phyloP scores from a whole-genome alignment of 2,797 vertebrate genomes.

The Morus bassanus region DNA sequence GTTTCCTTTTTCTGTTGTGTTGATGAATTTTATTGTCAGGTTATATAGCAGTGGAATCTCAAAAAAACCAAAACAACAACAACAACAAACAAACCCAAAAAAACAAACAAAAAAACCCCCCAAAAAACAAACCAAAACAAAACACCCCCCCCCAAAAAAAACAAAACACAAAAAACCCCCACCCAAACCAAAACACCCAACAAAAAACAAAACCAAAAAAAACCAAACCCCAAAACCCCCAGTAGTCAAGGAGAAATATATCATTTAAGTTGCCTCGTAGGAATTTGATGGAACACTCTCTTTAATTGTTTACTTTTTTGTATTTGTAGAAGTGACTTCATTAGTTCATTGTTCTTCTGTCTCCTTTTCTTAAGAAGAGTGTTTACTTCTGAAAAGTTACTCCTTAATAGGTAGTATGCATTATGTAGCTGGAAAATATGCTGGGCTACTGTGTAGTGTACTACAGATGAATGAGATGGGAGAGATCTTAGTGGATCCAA shows the following conservation, averaged over 20 bases:
- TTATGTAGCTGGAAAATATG: neutral
- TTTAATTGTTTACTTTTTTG: neutral
- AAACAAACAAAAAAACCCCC: neutral
- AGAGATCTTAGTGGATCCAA: neutral
- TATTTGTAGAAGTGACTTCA: neutral
- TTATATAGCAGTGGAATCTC: neutral
- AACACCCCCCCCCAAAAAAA: too few species aligned
- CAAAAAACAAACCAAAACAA: too few species aligned
- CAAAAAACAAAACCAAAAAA: too few species aligned
- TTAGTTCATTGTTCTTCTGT: neutral
- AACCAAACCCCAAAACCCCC: too few species aligned
- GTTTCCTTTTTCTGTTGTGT: constrained; percentile 16
- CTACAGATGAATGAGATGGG: neutral
- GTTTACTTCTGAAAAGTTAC: neutral
- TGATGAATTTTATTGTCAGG: constrained; percentile 24
- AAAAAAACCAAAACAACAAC: too few species aligned
- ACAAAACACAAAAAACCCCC: too few species aligned
- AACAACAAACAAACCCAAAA: too few species aligned
- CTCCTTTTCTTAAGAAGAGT: neutral
- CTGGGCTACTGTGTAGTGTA: neutral
- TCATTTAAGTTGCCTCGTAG: neutral
- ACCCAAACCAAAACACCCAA: too few species aligned
- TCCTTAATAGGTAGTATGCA: neutral
- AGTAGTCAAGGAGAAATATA: neutral
- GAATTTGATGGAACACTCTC: neutral